Conservation (phyloP, 2,113 vertebrate species). For the Probosciger aterrimus region DNA sequence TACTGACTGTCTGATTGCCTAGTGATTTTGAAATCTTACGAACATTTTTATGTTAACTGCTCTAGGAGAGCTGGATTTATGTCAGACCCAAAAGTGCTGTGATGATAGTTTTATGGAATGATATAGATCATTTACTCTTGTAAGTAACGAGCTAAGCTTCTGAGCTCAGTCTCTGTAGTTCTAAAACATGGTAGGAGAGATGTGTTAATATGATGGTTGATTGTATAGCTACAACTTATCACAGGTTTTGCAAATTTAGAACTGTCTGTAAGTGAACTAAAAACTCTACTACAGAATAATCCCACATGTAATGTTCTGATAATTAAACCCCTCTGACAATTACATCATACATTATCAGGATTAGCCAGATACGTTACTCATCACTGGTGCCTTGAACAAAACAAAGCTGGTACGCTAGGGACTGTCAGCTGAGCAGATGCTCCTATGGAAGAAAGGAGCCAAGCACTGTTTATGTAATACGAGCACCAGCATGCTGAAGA, state of each 20-base stretch:
- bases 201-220: not conserved
- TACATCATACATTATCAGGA: constrained; percentile 89
- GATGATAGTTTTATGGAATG: not conserved
- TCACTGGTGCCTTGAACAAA: constrained; percentile 82
- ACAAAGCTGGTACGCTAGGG: constrained; percentile 79
- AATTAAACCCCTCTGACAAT: constrained; percentile 92
- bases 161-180: not conserved
- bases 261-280: constrained; percentile 22
- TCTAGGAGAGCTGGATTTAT: not conserved
- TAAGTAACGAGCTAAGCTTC: not conserved
- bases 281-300: constrained; percentile 59
- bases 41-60: not conserved
- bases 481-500: constrained; percentile 66
- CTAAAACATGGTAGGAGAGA: not conserved
- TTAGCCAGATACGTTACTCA: constrained; percentile 85
- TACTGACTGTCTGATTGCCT: not conserved
- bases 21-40: not conserved
- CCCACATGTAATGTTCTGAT: constrained; percentile 79
- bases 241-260: constrained; percentile 18
- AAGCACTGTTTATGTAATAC: constrained; percentile 80
- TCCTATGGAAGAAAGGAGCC: constrained; percentile 71
- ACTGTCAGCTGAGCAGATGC: constrained; percentile 77
- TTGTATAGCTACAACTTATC: not conserved
- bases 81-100: not conserved
- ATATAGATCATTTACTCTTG: not conserved